Evolutionary conservation across 2,888 invertebrate genomes (phyloP).

Genomic region (Choreutis nemorana): DNA sequence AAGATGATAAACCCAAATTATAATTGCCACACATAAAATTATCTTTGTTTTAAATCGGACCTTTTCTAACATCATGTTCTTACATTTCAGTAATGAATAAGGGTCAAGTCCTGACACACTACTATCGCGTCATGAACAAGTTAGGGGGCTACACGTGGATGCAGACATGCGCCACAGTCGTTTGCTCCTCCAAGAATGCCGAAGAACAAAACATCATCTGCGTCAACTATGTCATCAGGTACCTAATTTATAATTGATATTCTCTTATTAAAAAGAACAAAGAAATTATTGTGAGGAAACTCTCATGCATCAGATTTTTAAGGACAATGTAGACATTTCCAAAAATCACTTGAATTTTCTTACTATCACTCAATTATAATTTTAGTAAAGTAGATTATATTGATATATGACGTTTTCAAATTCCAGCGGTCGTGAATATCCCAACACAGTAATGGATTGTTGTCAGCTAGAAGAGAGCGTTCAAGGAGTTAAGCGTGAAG

Average conservation of each 20-base stretch:
- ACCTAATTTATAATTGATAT: conserved; percentile 20
- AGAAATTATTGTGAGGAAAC: too few species aligned
- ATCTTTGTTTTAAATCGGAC: too few species aligned
- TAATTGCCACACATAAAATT: too few species aligned
- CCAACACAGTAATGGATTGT: conserved; percentile 92
- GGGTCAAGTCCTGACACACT: conserved; percentile 95
- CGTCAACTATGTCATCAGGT: conserved; percentile 97
- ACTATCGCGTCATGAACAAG: conserved; percentile 96
- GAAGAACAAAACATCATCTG: conserved; percentile 98
- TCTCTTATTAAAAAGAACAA: not conserved
- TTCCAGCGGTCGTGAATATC: conserved; percentile 85
- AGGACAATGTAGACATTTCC: too few species aligned
- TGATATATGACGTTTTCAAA: conserved; percentile 4
- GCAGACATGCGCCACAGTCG: conserved; percentile 96
- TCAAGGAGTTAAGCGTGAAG: conserved; percentile 84
- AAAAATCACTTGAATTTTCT: not conserved
- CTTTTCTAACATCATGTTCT: too few species aligned
- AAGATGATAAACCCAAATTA: too few species aligned
- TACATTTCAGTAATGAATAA: conserved; percentile 90
- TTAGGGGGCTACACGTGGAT: conserved; percentile 96
- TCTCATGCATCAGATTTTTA: too few species aligned
- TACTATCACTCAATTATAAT: not conserved
- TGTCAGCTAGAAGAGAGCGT: conserved; percentile 89
- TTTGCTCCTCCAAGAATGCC: conserved; percentile 93
- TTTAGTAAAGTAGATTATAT: not conserved